A percentile compares a stretch with the other conserved stretches of the same genome.
Conservation (phyloP, 2,797 vertebrate genomes). For the Etheostoma perlongum region DNA sequence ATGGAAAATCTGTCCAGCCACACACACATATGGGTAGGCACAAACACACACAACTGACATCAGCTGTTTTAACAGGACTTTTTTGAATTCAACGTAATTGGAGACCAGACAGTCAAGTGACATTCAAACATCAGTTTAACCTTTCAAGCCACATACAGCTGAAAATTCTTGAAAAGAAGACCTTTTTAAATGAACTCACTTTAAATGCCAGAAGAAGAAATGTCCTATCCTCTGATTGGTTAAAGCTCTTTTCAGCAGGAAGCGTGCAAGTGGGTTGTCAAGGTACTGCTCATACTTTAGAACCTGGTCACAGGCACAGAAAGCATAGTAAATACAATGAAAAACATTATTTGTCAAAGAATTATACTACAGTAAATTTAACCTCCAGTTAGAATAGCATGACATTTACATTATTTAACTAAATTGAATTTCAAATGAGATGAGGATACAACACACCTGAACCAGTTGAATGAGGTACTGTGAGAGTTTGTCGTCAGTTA, state of each 20-base stretch:
- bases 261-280: conserved; percentile 96
- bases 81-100: conserved; percentile 17
- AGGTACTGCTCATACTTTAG: conserved; percentile 99
- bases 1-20: conserved; percentile 1
- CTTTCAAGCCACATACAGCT: conserved; percentile 32
- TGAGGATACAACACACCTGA: conserved; percentile 85
- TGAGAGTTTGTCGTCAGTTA: conserved; percentile 98
- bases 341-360: not conserved
- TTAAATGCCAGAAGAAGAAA: conserved; percentile 99
- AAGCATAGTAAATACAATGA: conserved; percentile 6
- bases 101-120: conserved; percentile 5
- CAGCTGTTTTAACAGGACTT: conserved; percentile 11
- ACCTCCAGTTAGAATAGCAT: not conserved
- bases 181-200: conserved; percentile 86
- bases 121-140: conserved; percentile 46
- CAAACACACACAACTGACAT: not conserved
- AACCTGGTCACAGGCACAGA: conserved; percentile 83
- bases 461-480: conserved; percentile 99
- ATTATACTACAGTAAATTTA: not conserved
- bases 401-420: not conserved
- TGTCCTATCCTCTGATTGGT: conserved; percentile 99
- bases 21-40: not conserved
- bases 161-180: conserved; percentile 7
- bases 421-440: not conserved
- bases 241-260: conserved; percentile 96